phyloP scores from a whole-genome alignment of 2,888 invertebrate species.

The Chrysolina oricalcia region DNA sequence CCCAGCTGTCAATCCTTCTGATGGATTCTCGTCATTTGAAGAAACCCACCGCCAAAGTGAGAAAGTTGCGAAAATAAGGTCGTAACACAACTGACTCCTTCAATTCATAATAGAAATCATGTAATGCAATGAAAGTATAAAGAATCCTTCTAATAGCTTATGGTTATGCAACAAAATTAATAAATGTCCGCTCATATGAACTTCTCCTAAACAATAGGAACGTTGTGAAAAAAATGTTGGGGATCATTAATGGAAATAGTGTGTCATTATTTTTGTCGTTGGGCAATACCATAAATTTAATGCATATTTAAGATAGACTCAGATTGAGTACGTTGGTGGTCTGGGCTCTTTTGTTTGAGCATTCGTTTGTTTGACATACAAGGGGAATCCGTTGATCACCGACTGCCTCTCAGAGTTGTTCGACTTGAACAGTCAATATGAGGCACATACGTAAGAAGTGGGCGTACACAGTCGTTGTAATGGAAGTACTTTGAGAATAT shows the following conservation, averaged over 20 bases:
- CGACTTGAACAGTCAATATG: neutral
- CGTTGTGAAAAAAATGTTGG: conserved; percentile 54
- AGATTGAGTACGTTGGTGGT: conserved; percentile 39
- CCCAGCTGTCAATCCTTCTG: conserved; percentile 12
- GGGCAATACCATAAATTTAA: conserved; percentile 50
- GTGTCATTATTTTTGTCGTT: conserved; percentile 57
- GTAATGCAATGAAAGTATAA: conserved; percentile 37
- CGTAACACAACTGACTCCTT: conserved; percentile 28
- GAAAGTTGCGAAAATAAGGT: conserved; percentile 19
- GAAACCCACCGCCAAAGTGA: conserved; percentile 21
- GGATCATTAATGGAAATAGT: conserved; percentile 57
- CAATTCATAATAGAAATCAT: conserved; percentile 34
- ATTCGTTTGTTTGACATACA: conserved; percentile 21
- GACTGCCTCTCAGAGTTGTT: neutral
- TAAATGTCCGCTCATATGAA: conserved; percentile 30
- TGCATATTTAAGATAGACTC: conserved; percentile 42
- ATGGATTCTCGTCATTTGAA: conserved; percentile 6
- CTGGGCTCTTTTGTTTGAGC: conserved; percentile 21
- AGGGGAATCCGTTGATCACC: conserved; percentile 1
- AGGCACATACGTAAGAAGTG: neutral
- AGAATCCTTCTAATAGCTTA: conserved; percentile 30
- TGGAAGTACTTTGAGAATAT: too few species aligned
- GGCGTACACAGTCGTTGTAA: too few species aligned
- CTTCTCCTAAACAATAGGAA: conserved; percentile 49
- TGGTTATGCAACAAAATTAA: conserved; percentile 37